phyloP scores from a whole-genome alignment of 2,888 invertebrate genomes.

The Apotomis capreana region DNA sequence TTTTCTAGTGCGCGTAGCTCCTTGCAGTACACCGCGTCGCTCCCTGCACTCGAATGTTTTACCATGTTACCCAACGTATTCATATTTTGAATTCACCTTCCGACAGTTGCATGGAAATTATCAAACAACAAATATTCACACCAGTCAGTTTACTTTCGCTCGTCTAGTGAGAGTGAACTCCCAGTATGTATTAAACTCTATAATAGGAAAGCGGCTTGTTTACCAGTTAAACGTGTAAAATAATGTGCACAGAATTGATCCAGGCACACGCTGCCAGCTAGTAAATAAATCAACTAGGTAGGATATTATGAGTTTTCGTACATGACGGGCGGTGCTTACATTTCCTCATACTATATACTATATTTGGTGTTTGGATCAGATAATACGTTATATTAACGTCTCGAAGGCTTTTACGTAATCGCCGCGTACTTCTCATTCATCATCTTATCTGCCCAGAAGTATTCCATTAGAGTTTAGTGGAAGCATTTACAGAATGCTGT shows the following conservation, averaged over 20 bases:
- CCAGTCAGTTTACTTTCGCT: slow-evolving; percentile 70
- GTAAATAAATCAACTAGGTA: slow-evolving; percentile 55
- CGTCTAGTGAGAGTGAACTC: slow-evolving; percentile 65
- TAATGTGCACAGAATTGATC: slow-evolving; percentile 24
- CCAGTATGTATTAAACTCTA: slow-evolving; percentile 53
- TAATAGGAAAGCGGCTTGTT: slow-evolving; percentile 57
- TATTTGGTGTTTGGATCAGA: slow-evolving; percentile 45
- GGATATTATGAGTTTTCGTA: slow-evolving; percentile 37
- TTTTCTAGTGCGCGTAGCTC: slow-evolving; percentile 37
- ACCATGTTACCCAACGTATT: slow-evolving; percentile 9
- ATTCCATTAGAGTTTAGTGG: slow-evolving; percentile 36
- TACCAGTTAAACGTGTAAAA: slow-evolving; percentile 59
- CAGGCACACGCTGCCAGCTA: slow-evolving; percentile 18
- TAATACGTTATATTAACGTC: slow-evolving; percentile 37
- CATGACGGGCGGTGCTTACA: slow-evolving; percentile 20
- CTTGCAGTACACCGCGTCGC: slow-evolving; percentile 37
- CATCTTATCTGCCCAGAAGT: slow-evolving; percentile 38
- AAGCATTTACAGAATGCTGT: slow-evolving; percentile 37
- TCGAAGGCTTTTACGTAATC: slow-evolving; percentile 39
- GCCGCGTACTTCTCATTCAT: slow-evolving; percentile 35
- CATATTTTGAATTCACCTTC: slow-evolving; percentile 30
- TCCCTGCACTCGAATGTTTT: slow-evolving; percentile 5
- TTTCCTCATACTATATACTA: slow-evolving; percentile 44
- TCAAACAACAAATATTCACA: slow-evolving; percentile 45
- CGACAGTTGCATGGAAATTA: slow-evolving; percentile 40